These are phyloP conservation scores for Pantelozetes paolii DNA, from an alignment of 2,888 invertebrate genomes.

Conservation along the genomic window DNA sequence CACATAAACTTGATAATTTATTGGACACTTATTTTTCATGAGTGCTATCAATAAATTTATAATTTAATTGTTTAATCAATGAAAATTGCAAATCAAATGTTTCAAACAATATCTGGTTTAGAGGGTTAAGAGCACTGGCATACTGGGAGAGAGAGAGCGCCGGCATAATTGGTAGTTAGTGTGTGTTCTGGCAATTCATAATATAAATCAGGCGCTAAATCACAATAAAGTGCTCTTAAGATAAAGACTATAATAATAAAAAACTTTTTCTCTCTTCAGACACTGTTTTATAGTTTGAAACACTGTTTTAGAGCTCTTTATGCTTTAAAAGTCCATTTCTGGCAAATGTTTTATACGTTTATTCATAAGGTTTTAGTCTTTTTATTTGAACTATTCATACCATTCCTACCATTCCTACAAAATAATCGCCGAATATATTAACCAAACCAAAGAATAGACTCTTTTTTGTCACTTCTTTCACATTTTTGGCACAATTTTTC, in stretches of 20 bases:
- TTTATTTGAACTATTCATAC: too few species aligned
- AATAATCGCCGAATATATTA: not conserved
- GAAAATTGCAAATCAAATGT: not conserved
- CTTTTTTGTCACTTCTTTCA: not conserved
- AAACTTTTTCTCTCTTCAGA: not conserved
- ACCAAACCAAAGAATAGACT: not conserved
- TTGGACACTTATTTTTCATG: not conserved
- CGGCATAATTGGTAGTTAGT: not conserved
- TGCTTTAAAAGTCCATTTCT: conserved; percentile 5
- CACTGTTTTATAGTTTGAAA: not conserved
- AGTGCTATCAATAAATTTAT: too few species aligned
- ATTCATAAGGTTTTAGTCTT: not conserved
- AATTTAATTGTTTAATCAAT: too few species aligned
- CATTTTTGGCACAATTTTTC: too few species aligned
- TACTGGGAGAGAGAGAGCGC: too few species aligned
- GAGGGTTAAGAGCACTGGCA: not conserved
- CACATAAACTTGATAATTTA: too few species aligned
- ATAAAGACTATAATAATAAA: conserved; percentile 31
- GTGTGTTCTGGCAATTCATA: not conserved
- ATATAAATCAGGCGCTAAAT: conserved; percentile 29
- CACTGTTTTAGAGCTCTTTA: not conserved
- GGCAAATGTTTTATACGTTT: conserved; percentile 9
- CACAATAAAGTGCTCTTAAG: conserved; percentile 25
- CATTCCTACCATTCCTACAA: not conserved
- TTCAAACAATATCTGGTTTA: not conserved